Conservation (phyloP, 2,797 vertebrate species). For the Epinephelus coioides region DNA sequence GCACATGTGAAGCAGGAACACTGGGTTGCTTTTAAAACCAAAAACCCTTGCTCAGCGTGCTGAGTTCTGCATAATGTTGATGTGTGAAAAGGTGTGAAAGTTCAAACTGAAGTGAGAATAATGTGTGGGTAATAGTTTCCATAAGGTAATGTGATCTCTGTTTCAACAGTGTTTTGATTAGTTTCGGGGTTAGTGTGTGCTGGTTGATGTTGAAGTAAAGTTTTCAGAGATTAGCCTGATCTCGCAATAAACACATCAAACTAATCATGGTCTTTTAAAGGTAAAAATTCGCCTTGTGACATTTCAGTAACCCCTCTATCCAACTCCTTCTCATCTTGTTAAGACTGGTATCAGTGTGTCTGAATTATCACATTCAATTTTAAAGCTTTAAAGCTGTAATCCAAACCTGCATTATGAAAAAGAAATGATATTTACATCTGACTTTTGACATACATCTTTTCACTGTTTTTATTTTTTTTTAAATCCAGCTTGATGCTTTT, state of each 20-base stretch:
- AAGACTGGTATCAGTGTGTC: background rate
- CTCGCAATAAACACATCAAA: background rate
- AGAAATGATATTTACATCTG: no score
- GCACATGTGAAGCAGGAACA: constrained; percentile 24
- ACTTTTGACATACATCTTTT: no score
- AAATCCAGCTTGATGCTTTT: no score
- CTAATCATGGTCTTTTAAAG: background rate
- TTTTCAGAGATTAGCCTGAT: background rate
- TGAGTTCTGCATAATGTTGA: constrained; percentile 22
- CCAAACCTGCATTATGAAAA: no score
- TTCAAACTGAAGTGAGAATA: constrained; percentile 41
- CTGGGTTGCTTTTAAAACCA: background rate
- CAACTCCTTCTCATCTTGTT: background rate
- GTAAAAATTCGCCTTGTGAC: background rate
- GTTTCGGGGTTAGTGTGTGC: background rate
- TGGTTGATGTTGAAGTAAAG: constrained; percentile 4
- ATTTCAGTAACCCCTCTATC: background rate
- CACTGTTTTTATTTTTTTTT: no score
- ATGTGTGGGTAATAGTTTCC: constrained; percentile 36
- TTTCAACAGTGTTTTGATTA: constrained; percentile 13
- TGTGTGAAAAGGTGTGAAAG: constrained; percentile 16
- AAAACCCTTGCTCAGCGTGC: constrained; percentile 36
- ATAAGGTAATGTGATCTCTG: constrained; percentile 11
- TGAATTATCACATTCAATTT: background rate
- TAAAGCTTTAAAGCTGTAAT: background rate